phyloP scores from a whole-genome alignment of 2,888 invertebrate species.

The Criorhina ranunculi region DNA sequence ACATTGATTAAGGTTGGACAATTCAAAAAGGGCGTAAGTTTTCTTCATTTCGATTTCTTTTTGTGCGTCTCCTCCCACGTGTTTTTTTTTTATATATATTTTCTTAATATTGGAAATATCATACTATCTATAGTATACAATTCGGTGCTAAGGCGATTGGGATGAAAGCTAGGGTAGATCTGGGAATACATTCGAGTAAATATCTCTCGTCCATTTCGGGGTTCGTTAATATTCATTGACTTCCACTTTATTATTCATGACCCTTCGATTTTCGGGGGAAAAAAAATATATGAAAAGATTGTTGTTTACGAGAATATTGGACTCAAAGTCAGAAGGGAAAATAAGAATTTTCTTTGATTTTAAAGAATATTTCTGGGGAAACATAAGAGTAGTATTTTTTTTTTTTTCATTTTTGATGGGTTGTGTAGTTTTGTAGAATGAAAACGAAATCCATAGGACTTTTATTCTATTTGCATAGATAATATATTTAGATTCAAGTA shows the following conservation, averaged over 20 bases:
- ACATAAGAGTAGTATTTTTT: no score
- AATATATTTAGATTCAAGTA: background rate
- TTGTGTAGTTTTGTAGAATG: background rate
- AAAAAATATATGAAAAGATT: background rate
- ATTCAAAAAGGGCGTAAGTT: constrained; percentile 14
- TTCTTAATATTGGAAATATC: constrained; percentile 1
- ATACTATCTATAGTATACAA: background rate
- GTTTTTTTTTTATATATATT: background rate
- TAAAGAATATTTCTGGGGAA: no score
- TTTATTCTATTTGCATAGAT: constrained; percentile 3
- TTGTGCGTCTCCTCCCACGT: background rate
- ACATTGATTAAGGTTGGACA: constrained; percentile 35
- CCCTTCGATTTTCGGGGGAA: background rate
- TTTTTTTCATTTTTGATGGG: background rate
- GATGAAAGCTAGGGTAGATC: constrained; percentile 3
- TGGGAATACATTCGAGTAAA: constrained; percentile 17
- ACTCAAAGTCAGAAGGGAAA: background rate
- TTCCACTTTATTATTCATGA: constrained; percentile 47
- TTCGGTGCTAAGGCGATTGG: constrained; percentile 5
- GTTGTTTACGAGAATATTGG: background rate
- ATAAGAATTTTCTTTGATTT: background rate
- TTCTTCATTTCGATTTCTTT: background rate
- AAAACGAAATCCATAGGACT: background rate
- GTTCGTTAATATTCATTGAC: constrained; percentile 35
- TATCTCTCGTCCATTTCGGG: constrained; percentile 15